phyloP scores from a whole-genome alignment of 2,797 vertebrate genomes.

The Lindbergichthys nudifrons region DNA sequence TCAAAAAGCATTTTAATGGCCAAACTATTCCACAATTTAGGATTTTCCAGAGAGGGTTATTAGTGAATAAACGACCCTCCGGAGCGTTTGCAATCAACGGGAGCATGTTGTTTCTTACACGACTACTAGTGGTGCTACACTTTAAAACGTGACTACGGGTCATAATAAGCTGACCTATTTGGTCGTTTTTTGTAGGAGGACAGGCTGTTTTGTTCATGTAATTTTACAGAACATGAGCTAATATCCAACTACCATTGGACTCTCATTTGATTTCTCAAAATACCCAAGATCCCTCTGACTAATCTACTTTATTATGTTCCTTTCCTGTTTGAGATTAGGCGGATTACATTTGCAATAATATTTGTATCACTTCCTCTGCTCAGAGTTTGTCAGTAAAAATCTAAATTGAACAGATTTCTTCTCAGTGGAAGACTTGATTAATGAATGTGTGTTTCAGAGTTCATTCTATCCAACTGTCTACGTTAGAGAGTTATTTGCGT shows the following conservation, averaged over 20 bases:
- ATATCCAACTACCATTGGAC: neutral
- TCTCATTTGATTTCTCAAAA: neutral
- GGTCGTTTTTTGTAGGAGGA: too few species aligned
- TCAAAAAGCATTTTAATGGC: too few species aligned
- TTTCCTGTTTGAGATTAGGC: slow-evolving; percentile 1
- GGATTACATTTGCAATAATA: slow-evolving; percentile 18
- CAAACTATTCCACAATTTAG: too few species aligned
- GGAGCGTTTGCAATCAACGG: too few species aligned
- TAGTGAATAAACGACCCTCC: too few species aligned
- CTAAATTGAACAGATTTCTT: slow-evolving; percentile 17
- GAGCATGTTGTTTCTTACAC: too few species aligned
- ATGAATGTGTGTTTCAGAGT: neutral
- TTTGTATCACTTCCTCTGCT: slow-evolving; percentile 35
- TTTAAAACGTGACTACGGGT: too few species aligned
- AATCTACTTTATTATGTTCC: neutral
- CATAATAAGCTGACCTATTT: too few species aligned
- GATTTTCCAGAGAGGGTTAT: too few species aligned
- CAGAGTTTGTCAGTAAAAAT: slow-evolving; percentile 18
- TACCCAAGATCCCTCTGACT: neutral
- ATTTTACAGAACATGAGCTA: neutral
- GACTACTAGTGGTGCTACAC: too few species aligned
- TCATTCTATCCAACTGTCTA: neutral
- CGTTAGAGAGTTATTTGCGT: neutral
- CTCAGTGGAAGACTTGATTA: slow-evolving; percentile 1
- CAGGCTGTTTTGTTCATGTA: neutral